These are phyloP conservation scores for Pseudopodoces humilis DNA, from an alignment of 2,113 vertebrate species.

Conservation along the genomic window DNA sequence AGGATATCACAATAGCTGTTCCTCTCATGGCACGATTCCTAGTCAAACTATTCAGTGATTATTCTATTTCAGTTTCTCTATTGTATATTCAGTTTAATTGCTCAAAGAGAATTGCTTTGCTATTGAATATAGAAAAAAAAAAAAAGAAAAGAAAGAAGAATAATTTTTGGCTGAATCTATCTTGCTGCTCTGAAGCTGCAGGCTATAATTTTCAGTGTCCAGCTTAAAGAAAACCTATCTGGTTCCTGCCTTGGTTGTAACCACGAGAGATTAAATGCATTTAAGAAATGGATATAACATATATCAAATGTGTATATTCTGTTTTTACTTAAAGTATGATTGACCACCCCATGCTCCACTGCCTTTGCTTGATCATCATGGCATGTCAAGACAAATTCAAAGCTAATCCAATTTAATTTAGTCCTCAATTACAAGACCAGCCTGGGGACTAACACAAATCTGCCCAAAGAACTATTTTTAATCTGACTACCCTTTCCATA, in stretches of 20 bases:
- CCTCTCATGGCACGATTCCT: not conserved
- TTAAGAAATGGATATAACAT: not conserved
- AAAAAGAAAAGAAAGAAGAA: not conserved
- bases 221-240: not conserved
- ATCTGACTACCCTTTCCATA: not conserved
- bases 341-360: not conserved
- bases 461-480: not conserved
- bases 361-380: not conserved
- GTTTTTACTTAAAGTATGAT: not conserved
- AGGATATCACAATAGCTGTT: slow-evolving; percentile 13
- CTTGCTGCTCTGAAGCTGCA: not conserved
- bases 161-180: not conserved
- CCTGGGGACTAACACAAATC: not conserved
- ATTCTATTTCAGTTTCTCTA: slow-evolving; percentile 9
- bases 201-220: not conserved
- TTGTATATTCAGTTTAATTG: slow-evolving; percentile 14
- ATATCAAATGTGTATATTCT: not conserved
- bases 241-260: not conserved
- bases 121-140: not conserved
- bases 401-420: not conserved
- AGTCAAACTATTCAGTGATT: slow-evolving; percentile 8
- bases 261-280: not conserved
- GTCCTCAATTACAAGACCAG: not conserved
- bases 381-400: not conserved
- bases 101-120: not conserved